Evolutionary conservation across 2,888 invertebrate species (phyloP).

Genomic region (Scaeva pyrastri): DNA sequence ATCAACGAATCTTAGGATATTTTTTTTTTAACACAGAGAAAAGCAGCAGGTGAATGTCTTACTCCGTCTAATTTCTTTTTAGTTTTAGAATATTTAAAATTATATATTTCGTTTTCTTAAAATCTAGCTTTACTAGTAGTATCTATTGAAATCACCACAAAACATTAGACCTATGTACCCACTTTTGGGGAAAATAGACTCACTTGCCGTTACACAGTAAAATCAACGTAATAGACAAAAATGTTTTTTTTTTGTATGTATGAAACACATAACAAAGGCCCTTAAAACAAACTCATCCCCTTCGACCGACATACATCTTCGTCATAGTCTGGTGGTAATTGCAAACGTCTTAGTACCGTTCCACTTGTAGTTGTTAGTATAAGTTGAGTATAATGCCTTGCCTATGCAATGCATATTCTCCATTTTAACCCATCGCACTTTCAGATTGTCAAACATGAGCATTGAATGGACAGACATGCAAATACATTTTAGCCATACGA

Average conservation of each 20-base stretch:
- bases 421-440: conserved; percentile 30
- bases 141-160: conserved; percentile 21
- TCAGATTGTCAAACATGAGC: conserved; percentile 37
- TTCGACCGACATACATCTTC: background rate
- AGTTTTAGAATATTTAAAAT: no score
- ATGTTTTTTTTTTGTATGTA: conserved; percentile 30
- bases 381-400: conserved; percentile 8
- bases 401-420: conserved; percentile 34
- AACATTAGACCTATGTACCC: conserved; percentile 55
- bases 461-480: conserved; percentile 15
- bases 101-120: no score
- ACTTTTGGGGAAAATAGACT: conserved; percentile 50
- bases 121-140: no score
- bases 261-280: conserved; percentile 41
- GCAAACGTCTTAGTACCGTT: conserved; percentile 11
- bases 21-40: no score
- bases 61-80: no score
- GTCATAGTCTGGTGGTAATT: conserved; percentile 47
- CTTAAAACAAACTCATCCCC: conserved; percentile 2
- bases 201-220: conserved; percentile 24
- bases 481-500: conserved; percentile 12
- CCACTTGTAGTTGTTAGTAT: conserved; percentile 28
- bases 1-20: no score
- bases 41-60: no score
- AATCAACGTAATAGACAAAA: conserved; percentile 19